Conservation (phyloP, 2,797 vertebrate genomes). For the Crotalus adamanteus region DNA sequence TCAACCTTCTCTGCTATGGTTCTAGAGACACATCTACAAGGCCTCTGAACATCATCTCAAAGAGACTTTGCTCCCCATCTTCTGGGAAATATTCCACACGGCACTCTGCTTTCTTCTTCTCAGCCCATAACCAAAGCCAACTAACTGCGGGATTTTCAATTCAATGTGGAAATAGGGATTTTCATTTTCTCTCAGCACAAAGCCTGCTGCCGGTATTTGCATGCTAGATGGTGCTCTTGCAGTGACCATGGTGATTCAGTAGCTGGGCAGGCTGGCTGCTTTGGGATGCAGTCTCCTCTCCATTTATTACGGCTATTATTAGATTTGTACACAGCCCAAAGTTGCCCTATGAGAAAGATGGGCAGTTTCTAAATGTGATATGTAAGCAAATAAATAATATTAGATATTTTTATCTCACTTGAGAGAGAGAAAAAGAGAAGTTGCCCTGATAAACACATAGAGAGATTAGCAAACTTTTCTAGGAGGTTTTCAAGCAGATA, state of each 20-base stretch:
- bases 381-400: no score
- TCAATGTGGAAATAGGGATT: not conserved
- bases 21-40: not conserved
- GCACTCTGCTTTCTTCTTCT: not conserved
- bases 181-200: not conserved
- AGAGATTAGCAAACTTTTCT: not conserved
- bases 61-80: not conserved
- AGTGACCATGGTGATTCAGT: not conserved
- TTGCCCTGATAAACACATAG: not conserved
- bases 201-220: not conserved
- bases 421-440: not conserved
- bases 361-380: not conserved
- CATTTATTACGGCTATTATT: not conserved
- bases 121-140: not conserved
- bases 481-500: not conserved
- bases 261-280: not conserved
- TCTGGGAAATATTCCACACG: not conserved
- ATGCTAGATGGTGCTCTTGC: not conserved
- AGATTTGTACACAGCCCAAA: not conserved
- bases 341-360: not conserved
- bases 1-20: not conserved
- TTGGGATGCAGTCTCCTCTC: not conserved
- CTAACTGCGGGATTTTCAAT: not conserved
- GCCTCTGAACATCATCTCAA: not conserved
- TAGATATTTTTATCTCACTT: no score